Conservation (phyloP, 2,113 vertebrate species). For the Cavia porcellus region DNA sequence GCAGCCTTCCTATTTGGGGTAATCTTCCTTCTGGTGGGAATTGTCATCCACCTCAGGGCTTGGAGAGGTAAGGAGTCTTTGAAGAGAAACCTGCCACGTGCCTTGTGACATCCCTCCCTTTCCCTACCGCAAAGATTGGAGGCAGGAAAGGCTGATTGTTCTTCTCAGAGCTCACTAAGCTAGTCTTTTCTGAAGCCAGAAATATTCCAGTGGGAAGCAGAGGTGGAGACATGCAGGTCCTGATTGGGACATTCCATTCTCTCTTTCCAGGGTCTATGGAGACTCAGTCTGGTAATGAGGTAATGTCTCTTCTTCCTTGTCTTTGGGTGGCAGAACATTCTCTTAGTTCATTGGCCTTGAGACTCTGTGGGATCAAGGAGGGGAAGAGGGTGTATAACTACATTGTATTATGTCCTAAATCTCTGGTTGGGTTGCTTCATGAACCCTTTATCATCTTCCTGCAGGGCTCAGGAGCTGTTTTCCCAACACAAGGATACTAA, state of each 20-base stretch:
- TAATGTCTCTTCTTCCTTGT: background rate
- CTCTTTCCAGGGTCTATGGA: constrained; percentile 10
- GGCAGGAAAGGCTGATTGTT: background rate
- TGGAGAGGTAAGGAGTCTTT: constrained; percentile 72
- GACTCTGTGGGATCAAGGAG: background rate
- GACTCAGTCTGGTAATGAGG: constrained; percentile 9
- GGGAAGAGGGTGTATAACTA: background rate
- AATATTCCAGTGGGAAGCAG: background rate
- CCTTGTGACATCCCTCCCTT: background rate
- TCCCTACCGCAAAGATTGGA: background rate
- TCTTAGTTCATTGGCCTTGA: background rate
- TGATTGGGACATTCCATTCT: background rate
- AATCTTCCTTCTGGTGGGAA: constrained; percentile 66
- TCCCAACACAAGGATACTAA: background rate
- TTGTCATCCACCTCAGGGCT: constrained; percentile 35
- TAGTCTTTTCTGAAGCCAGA: background rate
- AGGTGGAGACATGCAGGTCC: background rate
- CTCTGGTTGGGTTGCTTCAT: background rate
- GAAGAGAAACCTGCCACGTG: too few species aligned
- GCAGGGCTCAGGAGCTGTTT: constrained; percentile 14
- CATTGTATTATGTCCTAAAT: too few species aligned
- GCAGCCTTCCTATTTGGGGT: constrained; percentile 70
- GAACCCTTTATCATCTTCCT: background rate
- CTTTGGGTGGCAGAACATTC: background rate
- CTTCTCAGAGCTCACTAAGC: background rate